Conservation (phyloP, 1,140 invertebrate species). For the Eriosoma lanigerum region DNA sequence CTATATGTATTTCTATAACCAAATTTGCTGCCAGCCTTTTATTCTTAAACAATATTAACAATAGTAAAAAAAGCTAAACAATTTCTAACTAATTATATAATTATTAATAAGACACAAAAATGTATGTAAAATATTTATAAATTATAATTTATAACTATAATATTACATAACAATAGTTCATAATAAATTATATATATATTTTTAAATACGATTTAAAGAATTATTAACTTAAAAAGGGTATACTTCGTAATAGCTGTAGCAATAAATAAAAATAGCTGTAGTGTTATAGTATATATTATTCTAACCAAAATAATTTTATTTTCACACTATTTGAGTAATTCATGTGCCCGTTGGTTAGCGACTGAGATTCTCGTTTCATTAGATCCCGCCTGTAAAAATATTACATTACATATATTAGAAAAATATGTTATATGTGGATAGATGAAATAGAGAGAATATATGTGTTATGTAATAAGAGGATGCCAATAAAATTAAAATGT, state of each 20-base stretch:
- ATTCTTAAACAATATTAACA: slow-evolving; percentile 41
- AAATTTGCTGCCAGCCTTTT: slow-evolving; percentile 43
- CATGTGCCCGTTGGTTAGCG: slow-evolving; percentile 80
- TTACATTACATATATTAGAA: not conserved
- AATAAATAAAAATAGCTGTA: slow-evolving; percentile 2
- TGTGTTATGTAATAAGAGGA: not conserved
- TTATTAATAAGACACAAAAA: slow-evolving; percentile 31
- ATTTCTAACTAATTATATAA: slow-evolving; percentile 14
- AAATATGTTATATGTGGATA: too few species aligned
- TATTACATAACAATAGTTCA: slow-evolving; percentile 39
- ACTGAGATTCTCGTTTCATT: slow-evolving; percentile 76
- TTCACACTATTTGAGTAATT: slow-evolving; percentile 73
- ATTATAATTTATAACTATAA: slow-evolving; percentile 32
- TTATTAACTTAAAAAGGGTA: slow-evolving; percentile 1
- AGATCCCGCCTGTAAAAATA: slow-evolving; percentile 60
- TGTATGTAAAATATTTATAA: slow-evolving; percentile 46
- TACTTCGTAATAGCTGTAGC: slow-evolving; percentile 19
- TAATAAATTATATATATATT: slow-evolving; percentile 1
- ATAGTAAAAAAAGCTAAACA: slow-evolving; percentile 22
- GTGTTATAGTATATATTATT: not conserved
- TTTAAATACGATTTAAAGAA: slow-evolving; percentile 40
- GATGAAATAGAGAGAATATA: too few species aligned
- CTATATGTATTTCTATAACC: slow-evolving; percentile 17
- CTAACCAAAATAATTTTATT: not conserved
- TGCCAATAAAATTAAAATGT: not conserved